Base-by-base conservation (phyloP, 2,888 invertebrate species). In the Sthenelais limicola region DNA sequence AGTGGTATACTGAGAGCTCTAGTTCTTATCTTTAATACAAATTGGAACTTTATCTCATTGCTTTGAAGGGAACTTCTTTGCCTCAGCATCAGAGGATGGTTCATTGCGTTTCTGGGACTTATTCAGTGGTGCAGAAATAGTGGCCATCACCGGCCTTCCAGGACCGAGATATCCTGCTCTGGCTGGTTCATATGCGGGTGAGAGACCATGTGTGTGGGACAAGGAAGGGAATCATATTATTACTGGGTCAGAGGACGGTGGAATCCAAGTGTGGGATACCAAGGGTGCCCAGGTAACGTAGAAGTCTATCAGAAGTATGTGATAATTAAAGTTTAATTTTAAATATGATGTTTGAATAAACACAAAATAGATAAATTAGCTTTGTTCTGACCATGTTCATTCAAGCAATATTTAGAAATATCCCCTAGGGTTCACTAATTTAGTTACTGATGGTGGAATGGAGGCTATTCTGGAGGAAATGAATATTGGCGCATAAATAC, bases 51-150 rank as follows among this genome's bases (percentile, higher is more conserved):
- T n/a, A n/a, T n/a, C n/a, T n/a, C n/a, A 71, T 67, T 74, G 72
- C 1, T 68, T 73, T 30, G 35, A 56, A 38, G 76, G 76, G 21
- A 33, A 66, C 30, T 21, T 72, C 15, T 72, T 76, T 30, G 76
- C 58, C 28, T 76, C 76, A 15, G 30, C 56, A 15, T 58, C 62
- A 3, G 72, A 74, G 48, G 76, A 76, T 33, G 76, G 48, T 2
- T 71, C 68, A 15, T 21, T 76, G 35, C 28, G 74, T 24, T 24
- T 76, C n/a, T 76, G 76, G 76, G 76, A 76, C 49, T 66, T 38
- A 3, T 70, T 49, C 66, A 76, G 69, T 32, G 76, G 76, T 1
- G 74, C 72, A 0, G 76, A 76, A 52, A 51, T 72, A n/a, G 69
- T 68, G 21, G 68, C 74, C 18, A 70, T 76, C 30, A 72, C 76